phyloP scores from a whole-genome alignment of 2,113 vertebrate species.

The Anhinga anhinga region DNA sequence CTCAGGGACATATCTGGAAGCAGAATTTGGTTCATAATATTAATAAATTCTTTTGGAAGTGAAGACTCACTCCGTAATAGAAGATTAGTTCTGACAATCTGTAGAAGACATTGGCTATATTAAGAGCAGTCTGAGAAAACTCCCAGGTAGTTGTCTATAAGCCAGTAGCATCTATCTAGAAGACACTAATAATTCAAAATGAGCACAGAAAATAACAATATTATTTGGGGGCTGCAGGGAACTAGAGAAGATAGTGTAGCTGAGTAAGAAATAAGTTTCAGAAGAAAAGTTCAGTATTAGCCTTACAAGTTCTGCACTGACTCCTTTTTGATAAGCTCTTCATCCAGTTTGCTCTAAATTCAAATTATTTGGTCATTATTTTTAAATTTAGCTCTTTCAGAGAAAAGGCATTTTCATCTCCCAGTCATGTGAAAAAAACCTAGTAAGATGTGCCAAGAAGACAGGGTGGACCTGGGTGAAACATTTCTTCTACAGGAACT shows the following conservation, averaged over 20 bases:
- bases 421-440: not conserved
- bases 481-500: not conserved
- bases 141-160: not conserved
- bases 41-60: not conserved
- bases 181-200: not conserved
- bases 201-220: not conserved
- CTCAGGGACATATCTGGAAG: not conserved
- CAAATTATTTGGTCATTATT: not conserved
- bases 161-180: not conserved
- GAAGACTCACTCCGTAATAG: not conserved
- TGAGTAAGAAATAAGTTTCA: not conserved
- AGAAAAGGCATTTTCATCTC: not conserved
- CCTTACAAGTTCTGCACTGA: not conserved
- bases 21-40: not conserved
- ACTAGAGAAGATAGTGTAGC: not conserved
- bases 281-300: not conserved
- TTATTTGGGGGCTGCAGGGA: not conserved
- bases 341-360: not conserved
- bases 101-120: not conserved
- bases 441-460: not conserved
- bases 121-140: not conserved
- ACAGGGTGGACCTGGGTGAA: accelerated
- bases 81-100: not conserved
- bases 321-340: not conserved
- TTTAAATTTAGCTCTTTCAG: not conserved